A percentile compares a stretch with the other conserved stretches of the same genome.
Evolutionary conservation across 2,797 vertebrate genomes (phyloP).

Genomic region (Brachyrhaphis roseni): DNA sequence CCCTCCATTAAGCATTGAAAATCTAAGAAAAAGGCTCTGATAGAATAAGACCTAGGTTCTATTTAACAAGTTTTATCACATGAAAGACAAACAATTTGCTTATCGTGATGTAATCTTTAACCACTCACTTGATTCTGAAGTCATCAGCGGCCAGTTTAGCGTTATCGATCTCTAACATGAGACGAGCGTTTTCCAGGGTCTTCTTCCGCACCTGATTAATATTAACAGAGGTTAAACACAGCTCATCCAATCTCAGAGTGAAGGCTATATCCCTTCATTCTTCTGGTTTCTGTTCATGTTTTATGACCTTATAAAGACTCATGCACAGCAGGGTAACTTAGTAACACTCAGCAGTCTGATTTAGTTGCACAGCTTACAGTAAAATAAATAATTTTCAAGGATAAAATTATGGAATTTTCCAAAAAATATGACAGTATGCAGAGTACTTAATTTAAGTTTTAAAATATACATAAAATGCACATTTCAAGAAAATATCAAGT

Average conservation of each 20-base stretch:
- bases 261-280: not conserved
- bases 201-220: conserved; percentile 80
- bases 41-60: not conserved
- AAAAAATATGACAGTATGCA: not conserved
- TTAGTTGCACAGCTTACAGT: not conserved
- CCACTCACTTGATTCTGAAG: conserved; percentile 86
- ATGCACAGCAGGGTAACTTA: not conserved
- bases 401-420: not conserved
- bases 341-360: not conserved
- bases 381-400: not conserved
- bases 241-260: not conserved
- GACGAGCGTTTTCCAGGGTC: conserved; percentile 83
- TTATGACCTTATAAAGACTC: not conserved
- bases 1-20: too few relatives aligned
- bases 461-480: not conserved
- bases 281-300: not conserved
- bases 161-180: conserved; percentile 87
- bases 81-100: not conserved
- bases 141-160: conserved; percentile 86
- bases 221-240: conserved; percentile 24
- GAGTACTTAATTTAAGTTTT: not conserved
- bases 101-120: conserved; percentile 6
- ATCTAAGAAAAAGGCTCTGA: not conserved
- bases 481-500: not conserved
- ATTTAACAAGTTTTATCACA: not conserved